Base-by-base conservation (phyloP, 1,140 invertebrate genomes). In the Macrobrachium nipponense region DNA sequence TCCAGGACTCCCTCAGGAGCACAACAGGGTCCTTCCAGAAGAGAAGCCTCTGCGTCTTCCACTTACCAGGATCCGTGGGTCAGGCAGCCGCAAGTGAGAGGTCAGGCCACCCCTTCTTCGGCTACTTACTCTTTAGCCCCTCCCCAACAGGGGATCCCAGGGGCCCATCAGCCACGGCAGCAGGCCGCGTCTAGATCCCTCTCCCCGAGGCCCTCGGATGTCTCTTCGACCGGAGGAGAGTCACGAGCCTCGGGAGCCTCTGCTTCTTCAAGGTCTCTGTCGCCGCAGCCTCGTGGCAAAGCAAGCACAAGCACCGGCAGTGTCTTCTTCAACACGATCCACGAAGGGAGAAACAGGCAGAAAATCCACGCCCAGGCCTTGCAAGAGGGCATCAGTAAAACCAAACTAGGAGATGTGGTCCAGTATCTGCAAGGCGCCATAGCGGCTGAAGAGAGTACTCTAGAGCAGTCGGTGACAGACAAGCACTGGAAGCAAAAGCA, bases 321-420 rank as follows among this genome's bases (percentile, higher is more conserved):
- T 18, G 82, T 84, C 18, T 84, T 84, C 62, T 84, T 84, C n/a
- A 84, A 84, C 7, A 84, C 82, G 14, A 84, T 84, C n/a, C 8
- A 84, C n/a, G 61, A 27, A 8, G 36, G 72, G 43, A 84, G 73
- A 36, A 66, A 84, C 8, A 76, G 82, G n/a, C 73, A 84, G 14
- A 77, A 68, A 27, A 17, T 77, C 2, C 14, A 51, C 5, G 12
- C 7, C 51, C 51, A 51, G 51, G 51, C 51, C 12, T 51, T 51
- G 51, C 51, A 51, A 51, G 51, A 51, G 51, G 51, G 51, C 51
- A 51, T 51, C 5, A 51, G 61, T 36, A 76, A 84, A n/a, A 20
- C 73, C 23, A 75, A 76, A 59, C 61, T 84, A 8, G 73, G 82
- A 11, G 58, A 84, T 84, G 73, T 84, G 11, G 82, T 84, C n/a